Evolutionary conservation across 2,797 vertebrate species (phyloP), one percentile per base, ranked within the genome.

Genomic region (Arnoldichthys spilopterus): DNA sequence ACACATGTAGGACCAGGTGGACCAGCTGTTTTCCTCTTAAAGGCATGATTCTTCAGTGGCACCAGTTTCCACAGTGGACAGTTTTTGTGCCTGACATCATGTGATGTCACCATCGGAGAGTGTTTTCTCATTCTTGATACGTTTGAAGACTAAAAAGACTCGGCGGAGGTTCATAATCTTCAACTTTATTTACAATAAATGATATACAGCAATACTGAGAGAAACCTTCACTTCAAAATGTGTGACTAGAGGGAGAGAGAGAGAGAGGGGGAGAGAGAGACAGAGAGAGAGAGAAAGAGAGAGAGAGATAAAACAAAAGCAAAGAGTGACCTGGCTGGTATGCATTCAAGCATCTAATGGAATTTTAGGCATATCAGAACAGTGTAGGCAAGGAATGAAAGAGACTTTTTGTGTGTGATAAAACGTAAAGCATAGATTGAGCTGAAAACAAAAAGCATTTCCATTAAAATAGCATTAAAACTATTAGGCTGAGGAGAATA

Each of bases 1-100:
- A 87, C 78, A 74, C 81, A 80, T 79, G 51, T 80, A 67, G 79
- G 77, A 76, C 78, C 24, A 82, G 85, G 78, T 83, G 77, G 64
- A 34, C 72, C 72, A 86, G 77, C 53, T 70, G 66, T 51, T 69
- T 75, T 80, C 43, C 58, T 67, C 63, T 83, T 59, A 80, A 53
- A 72, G 72, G 26, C 62, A 61, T 64, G 47, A 67, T 34, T 37
- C 40, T 70, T 82, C 76, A 73, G 47, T 67, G 53, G 68, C 78
- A 79, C 81, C 82, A 75, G 76, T 78, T 69, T 79, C 82, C 69
- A 62, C 30, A 63, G 51, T 51, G 16, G 37, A 66, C 22, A 59
- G 34, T 47, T 73, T 72, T 68, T 18, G 45, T 53, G 43, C 13
- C 47, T 64, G 62, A 71, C 30, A 45, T 73, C 34, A 63, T 51